phyloP scores from a whole-genome alignment of 2,888 invertebrate genomes.

The Nezara viridula region DNA sequence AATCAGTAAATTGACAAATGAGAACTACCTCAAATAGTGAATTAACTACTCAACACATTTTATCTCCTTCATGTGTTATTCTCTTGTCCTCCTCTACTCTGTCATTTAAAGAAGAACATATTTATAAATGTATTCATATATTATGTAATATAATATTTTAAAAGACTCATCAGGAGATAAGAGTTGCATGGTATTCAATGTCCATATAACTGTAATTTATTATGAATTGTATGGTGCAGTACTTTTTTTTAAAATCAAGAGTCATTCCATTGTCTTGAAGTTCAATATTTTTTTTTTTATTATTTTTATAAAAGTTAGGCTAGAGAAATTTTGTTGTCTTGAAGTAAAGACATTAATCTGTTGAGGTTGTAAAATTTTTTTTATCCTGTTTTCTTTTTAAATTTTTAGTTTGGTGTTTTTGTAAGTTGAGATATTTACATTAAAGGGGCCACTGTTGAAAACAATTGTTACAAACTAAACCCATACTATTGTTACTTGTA shows the following conservation, averaged over 20 bases:
- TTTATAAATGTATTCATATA: constrained; percentile 15
- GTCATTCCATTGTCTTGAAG: constrained; percentile 20
- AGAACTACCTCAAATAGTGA: constrained; percentile 1
- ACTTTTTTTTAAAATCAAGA: not conserved
- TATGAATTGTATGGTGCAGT: constrained; percentile 18
- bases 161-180: constrained; percentile 39
- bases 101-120: constrained; percentile 22
- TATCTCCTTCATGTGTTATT: constrained; percentile 31
- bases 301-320: not conserved
- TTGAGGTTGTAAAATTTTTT: constrained; percentile 17
- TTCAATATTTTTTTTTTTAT: not conserved
- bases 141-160: not conserved
- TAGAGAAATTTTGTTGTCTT: constrained; percentile 10
- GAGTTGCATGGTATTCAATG: constrained; percentile 21
- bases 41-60: constrained; percentile 31
- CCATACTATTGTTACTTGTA: constrained; percentile 49
- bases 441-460: constrained; percentile 54
- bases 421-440: constrained; percentile 15
- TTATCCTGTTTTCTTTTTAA: not conserved
- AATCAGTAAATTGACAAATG: constrained; percentile 2
- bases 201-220: not conserved
- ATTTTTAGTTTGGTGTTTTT: not conserved
- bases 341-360: constrained; percentile 37
- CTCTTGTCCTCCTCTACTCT: not conserved
- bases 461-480: constrained; percentile 17